phyloP scores from a whole-genome alignment of 2,797 vertebrate species.

The Triplophysa yarkandensis region DNA sequence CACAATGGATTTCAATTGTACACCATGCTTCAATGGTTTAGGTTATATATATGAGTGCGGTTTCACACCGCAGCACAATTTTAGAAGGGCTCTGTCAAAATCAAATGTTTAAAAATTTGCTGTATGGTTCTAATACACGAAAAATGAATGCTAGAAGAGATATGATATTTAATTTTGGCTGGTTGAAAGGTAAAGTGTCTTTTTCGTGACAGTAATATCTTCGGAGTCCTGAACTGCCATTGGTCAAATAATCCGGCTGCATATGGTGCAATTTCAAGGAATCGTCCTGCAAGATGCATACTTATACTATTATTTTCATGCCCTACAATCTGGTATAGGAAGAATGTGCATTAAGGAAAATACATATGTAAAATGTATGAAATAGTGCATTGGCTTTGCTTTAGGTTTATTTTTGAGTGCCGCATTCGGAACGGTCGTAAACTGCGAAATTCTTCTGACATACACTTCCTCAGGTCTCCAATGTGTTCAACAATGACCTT shows the following conservation, averaged over 20 bases:
- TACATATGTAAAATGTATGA: not conserved
- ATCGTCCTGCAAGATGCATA: not conserved
- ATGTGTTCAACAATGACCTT: constrained; percentile 48
- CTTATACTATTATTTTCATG: not conserved
- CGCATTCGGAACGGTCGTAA: constrained; percentile 22
- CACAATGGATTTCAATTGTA: constrained; percentile 17
- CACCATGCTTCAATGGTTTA: constrained; percentile 26
- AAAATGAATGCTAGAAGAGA: not conserved
- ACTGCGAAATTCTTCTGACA: constrained; percentile 41
- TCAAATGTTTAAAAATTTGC: not conserved
- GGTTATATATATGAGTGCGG: not conserved
- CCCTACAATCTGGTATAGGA: not conserved
- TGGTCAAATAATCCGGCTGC: not conserved
- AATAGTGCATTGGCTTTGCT: not conserved
- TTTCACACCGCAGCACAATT: not conserved
- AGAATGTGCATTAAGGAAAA: not conserved
- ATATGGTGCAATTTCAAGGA: not conserved
- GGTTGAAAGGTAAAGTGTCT: not conserved
- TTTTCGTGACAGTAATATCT: not conserved
- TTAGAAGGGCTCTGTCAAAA: constrained; percentile 6
- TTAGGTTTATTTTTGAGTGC: not conserved
- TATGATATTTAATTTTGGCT: not conserved
- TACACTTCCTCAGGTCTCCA: constrained; percentile 32
- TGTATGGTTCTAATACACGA: not conserved
- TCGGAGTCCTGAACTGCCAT: too few relatives aligned